These are phyloP conservation scores for Corythoichthys haematopterus DNA, from an alignment of 2,113 vertebrate genomes.

Conservation along the genomic window DNA sequence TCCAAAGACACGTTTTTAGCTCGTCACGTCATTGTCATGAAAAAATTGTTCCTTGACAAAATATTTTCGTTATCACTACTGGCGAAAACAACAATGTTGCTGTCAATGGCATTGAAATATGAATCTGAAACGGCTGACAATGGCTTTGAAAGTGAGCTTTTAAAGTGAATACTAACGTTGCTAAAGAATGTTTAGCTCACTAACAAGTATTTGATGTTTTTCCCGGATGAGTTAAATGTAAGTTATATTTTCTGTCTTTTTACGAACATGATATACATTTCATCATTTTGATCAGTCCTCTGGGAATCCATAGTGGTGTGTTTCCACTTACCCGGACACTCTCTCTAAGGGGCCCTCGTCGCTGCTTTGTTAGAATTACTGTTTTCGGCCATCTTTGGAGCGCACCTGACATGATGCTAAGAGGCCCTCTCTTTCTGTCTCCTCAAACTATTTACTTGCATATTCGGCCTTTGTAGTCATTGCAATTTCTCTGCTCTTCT, in stretches of 20 bases:
- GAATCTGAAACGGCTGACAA: too few species aligned
- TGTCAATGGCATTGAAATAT: too few species aligned
- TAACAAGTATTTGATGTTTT: neutral
- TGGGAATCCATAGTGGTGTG: neutral
- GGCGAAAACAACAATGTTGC: too few species aligned
- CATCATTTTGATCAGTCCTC: conserved; percentile 10
- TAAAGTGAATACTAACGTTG: too few species aligned
- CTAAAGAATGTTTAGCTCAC: neutral
- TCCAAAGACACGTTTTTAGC: too few species aligned
- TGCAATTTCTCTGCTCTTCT: neutral
- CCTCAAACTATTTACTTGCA: neutral
- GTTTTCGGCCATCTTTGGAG: conserved; percentile 11
- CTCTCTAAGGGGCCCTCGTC: conserved; percentile 18
- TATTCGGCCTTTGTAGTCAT: neutral
- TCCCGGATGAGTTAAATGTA: neutral
- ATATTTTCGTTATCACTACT: too few species aligned
- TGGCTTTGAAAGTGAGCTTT: too few species aligned
- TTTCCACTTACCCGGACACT: conserved; percentile 15
- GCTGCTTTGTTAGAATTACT: conserved; percentile 18
- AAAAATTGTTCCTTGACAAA: too few species aligned
- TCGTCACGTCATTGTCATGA: too few species aligned
- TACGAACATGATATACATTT: neutral
- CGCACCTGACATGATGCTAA: conserved; percentile 18
- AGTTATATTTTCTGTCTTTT: neutral
- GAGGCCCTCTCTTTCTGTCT: neutral